Evolutionary conservation across 2,797 vertebrate species (phyloP).

Genomic region (Otus scops): DNA sequence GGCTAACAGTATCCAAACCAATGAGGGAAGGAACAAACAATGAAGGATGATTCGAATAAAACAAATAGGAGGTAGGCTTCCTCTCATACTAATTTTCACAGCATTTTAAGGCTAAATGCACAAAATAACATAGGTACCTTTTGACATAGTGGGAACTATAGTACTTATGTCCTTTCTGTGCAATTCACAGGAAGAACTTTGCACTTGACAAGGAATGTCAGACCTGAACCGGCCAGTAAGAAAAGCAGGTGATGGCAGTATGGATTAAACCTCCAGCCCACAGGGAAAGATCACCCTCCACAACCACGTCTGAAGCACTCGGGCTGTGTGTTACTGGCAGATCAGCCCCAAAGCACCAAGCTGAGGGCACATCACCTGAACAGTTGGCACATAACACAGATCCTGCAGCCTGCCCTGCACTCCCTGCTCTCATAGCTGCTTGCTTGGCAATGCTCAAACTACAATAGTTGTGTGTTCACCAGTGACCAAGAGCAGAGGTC

Average conservation of each 20-base stretch:
- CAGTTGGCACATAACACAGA: fast-evolving
- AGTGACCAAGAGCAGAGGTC: background rate
- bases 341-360: background rate
- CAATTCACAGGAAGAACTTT: background rate
- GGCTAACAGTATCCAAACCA: background rate
- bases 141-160: background rate
- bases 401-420: background rate
- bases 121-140: background rate
- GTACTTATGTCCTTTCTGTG: background rate
- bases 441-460: background rate
- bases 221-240: background rate
- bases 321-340: too few relatives aligned
- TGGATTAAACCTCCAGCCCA: background rate
- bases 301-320: background rate
- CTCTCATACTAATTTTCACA: background rate
- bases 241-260: background rate
- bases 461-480: fast-evolving
- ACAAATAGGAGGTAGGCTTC: background rate
- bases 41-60: background rate
- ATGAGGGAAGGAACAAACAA: background rate
- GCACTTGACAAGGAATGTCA: fast-evolving
- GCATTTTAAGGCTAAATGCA: background rate
- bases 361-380: background rate
- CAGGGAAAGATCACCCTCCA: background rate
- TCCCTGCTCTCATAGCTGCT: background rate